Conservation (phyloP, 1,140 invertebrate genomes). For the Philotrypesis tridentata region DNA sequence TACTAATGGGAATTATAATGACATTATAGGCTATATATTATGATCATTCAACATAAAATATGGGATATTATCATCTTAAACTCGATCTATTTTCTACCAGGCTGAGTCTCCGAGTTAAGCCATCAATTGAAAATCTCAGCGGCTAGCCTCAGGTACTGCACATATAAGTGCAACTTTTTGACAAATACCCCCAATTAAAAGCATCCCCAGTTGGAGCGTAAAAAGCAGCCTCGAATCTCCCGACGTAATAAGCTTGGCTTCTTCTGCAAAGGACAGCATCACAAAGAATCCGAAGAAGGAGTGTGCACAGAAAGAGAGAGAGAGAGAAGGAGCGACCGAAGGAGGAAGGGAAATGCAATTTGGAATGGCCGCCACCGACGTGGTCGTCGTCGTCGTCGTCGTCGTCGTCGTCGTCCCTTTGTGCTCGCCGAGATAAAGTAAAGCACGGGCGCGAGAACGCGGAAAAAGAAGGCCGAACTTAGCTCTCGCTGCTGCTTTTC, state of each 20-base stretch:
- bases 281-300: slow-evolving; percentile 11
- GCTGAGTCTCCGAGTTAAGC: background rate
- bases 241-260: slow-evolving; percentile 38
- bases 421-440: slow-evolving; percentile 32
- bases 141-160: no score
- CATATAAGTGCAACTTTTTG: slow-evolving; percentile 27
- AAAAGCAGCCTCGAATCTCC: slow-evolving; percentile 41
- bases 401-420: slow-evolving; percentile 14
- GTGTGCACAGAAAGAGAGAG: background rate
- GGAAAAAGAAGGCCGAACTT: slow-evolving; percentile 30
- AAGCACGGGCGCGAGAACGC: slow-evolving; percentile 2
- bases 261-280: background rate
- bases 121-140: background rate
- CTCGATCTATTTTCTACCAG: no score
- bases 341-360: slow-evolving; percentile 35
- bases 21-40: no score
- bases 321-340: background rate
- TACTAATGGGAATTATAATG: no score
- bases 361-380: slow-evolving; percentile 11
- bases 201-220: slow-evolving; percentile 18
- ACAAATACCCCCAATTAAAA: slow-evolving; percentile 50
- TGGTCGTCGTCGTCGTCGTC: background rate
- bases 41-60: no score
- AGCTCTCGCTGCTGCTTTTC: background rate
- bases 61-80: no score